Evolutionary conservation across 2,888 invertebrate genomes (phyloP), one percentile per base, ranked within the genome.

Genomic region (Heliconius sara): DNA sequence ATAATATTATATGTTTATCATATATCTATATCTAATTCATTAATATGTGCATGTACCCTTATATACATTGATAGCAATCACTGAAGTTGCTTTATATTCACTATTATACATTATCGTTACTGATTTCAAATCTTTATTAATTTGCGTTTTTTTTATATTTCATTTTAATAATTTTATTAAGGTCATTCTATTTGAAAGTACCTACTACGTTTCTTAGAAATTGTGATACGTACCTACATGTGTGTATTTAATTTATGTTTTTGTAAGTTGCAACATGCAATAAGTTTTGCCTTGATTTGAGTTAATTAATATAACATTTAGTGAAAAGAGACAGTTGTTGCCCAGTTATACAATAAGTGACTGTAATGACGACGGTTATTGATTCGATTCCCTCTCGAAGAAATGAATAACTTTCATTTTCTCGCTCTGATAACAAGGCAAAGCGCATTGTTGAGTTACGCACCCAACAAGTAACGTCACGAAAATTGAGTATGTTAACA

Each of bases 151-250:
- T 47, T 43, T 43, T 10, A 68, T 68, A 22, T 57, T 57, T 9
- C 10, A 52, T 52, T 68, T 43, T 39, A 68, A 68, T 68, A 43
- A 39, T 43, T 68, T 68, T 70, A 70, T 70, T 70, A 70, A 65
- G 27, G 65, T 65, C 65, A 65, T 65, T 70, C 43, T 47, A 16
- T 70, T 70, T 70, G 70, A 70, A 70, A 70, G 70, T 47, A 70
- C 47, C 47, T 47, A 47, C 43, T 39, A 16, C 25, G 70, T 47
- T 70, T 70, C 70, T 43, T 70, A 57, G 72, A 73, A 73, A 57
- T 60, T 57, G 22, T 52, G 19, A 76, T 78, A 25, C 34, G 68
- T 13, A 43, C 43, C 9, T 63, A 63, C 7, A 9, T 57, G n/a
- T n/a, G 60, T 63, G 7, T 39, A 39, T 39, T 66, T 66, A 39